These are phyloP conservation scores for Melanostigma gelatinosum DNA, from an alignment of 2,113 vertebrate genomes.

Conservation along the genomic window DNA sequence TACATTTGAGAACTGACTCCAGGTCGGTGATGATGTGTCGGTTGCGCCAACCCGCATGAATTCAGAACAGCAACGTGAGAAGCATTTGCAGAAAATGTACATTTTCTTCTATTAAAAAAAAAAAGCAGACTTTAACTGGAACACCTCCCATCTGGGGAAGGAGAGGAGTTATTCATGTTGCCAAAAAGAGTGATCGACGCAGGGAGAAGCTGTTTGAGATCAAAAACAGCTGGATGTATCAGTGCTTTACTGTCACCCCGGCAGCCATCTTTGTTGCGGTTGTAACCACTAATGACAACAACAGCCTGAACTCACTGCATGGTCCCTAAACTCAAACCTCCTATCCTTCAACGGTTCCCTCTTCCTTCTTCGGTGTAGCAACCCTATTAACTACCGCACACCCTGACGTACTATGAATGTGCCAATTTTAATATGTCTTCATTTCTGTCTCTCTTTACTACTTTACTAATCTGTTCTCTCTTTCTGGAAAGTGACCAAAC, in stretches of 20 bases:
- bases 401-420: constrained; percentile 80
- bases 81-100: constrained; percentile 42
- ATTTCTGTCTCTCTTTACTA: constrained; percentile 65
- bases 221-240: constrained; percentile 50
- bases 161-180: constrained; percentile 46
- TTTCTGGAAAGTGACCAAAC: constrained; percentile 90
- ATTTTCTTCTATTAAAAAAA: constrained; percentile 31
- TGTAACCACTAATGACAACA: constrained; percentile 51
- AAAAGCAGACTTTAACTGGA: constrained; percentile 38
- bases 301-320: constrained; percentile 75
- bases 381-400: constrained; percentile 72
- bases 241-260: constrained; percentile 64
- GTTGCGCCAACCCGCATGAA: constrained; percentile 27
- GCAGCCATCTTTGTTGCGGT: constrained; percentile 65
- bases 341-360: constrained; percentile 35
- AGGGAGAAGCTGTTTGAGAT: constrained; percentile 38
- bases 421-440: constrained; percentile 73
- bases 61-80: constrained; percentile 30
- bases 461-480: constrained; percentile 67
- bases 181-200: constrained; percentile 52
- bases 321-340: constrained; percentile 53
- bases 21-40: not conserved
- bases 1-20: constrained; percentile 6
- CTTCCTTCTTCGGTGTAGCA: constrained; percentile 64
- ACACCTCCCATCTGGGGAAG: constrained; percentile 29